Evolutionary conservation across 2,113 vertebrate genomes (phyloP).

Genomic region (Mungos mungo): DNA sequence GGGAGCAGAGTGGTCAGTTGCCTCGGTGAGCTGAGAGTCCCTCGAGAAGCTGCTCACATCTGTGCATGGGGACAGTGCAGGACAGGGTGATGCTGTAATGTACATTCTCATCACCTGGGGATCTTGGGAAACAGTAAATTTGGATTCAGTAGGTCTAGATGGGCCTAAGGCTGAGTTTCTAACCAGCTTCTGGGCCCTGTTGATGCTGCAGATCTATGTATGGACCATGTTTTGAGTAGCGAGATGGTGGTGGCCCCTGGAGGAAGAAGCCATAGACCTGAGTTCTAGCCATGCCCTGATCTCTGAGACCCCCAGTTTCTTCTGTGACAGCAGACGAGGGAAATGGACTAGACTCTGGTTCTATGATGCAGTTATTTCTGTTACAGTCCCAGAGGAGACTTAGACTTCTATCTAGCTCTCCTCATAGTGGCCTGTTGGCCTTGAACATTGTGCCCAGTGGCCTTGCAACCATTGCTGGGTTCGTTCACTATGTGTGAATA

Average conservation of each 20-base stretch:
- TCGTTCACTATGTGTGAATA: neutral
- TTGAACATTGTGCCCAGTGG: neutral
- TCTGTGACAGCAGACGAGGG: neutral
- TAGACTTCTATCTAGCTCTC: neutral
- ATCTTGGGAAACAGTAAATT: neutral
- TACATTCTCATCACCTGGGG: neutral
- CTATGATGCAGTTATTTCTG: neutral
- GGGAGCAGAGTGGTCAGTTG: neutral
- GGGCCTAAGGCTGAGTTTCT: neutral
- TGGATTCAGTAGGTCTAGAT: neutral
- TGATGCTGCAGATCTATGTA: neutral
- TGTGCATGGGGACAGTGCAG: neutral
- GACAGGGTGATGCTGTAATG: neutral
- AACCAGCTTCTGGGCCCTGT: neutral
- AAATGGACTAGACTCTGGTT: neutral
- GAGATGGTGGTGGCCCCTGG: fast-evolving
- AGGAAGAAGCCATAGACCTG: neutral
- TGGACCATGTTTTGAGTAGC: neutral
- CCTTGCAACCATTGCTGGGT: neutral
- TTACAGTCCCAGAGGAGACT: neutral
- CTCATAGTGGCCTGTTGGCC: neutral
- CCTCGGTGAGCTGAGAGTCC: neutral
- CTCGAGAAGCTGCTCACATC: neutral
- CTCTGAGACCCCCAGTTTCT: neutral
- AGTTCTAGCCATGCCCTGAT: neutral